A percentile compares a stretch with the other conserved stretches of the same genome.
Evolutionary conservation across 2,888 invertebrate species (phyloP).

Genomic region (Epinotia demarniana): DNA sequence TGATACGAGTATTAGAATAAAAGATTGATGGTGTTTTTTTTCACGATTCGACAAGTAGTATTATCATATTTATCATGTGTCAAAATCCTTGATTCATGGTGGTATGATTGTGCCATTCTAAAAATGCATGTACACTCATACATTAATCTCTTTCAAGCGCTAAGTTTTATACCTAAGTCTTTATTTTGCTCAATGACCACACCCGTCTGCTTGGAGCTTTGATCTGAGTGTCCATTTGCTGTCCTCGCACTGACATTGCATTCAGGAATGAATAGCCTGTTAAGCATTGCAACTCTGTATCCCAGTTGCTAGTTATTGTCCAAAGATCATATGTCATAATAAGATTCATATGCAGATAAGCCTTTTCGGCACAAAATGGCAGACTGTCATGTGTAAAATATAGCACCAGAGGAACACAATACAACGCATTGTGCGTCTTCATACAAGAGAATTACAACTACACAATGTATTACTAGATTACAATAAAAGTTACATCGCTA

Average conservation of each 20-base stretch:
- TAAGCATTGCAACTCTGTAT: constrained; percentile 61
- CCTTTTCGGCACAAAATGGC: constrained; percentile 42
- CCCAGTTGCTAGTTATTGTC: neutral
- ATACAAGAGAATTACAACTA: constrained; percentile 36
- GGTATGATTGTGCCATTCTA: neutral
- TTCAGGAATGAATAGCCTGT: constrained; percentile 76
- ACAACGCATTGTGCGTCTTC: constrained; percentile 39
- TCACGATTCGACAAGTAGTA: too few relatives aligned
- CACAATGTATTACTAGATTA: constrained; percentile 39
- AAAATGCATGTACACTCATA: constrained; percentile 5
- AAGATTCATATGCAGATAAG: constrained; percentile 11
- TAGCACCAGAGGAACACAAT: constrained; percentile 55
- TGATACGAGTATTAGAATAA: too few relatives aligned
- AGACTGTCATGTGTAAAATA: constrained; percentile 61
- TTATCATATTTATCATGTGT: too few relatives aligned
- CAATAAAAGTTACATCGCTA: constrained; percentile 30
- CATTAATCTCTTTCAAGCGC: constrained; percentile 25
- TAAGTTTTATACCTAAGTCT: constrained; percentile 4
- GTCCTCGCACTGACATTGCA: constrained; percentile 59
- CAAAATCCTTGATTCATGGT: too few relatives aligned
- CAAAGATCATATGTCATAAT: constrained; percentile 29
- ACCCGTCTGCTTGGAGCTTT: constrained; percentile 45
- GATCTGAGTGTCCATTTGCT: constrained; percentile 60
- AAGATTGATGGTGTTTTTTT: too few relatives aligned
- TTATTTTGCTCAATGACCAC: constrained; percentile 16